A percentile compares a stretch with the other conserved stretches of the same genome.
Evolutionary conservation across 1,140 invertebrate genomes (phyloP).

Genomic region (Nebria ingens): DNA sequence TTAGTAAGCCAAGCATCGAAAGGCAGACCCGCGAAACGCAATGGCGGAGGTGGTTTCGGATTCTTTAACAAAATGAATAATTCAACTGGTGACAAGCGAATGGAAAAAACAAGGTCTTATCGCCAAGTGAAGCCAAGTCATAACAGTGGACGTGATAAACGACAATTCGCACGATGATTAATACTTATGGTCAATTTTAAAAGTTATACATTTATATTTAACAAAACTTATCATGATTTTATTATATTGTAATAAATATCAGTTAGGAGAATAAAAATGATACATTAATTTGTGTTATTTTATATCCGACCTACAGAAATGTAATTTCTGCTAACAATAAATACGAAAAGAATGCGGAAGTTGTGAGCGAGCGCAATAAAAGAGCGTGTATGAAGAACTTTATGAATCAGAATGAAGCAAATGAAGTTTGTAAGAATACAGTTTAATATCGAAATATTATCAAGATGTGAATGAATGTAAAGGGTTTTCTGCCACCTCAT

Average conservation of each 20-base stretch:
- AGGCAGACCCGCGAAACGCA: constrained; percentile 55
- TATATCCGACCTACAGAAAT: neutral
- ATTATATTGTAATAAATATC: neutral
- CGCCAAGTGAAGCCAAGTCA: constrained; percentile 39
- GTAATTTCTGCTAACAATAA: no score
- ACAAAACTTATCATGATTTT: neutral
- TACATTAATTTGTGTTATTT: neutral
- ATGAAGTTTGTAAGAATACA: no score
- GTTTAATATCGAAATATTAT: no score
- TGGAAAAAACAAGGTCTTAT: constrained; percentile 47
- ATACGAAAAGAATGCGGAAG: no score
- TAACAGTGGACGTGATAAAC: constrained; percentile 31
- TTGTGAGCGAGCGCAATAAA: no score
- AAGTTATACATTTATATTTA: neutral
- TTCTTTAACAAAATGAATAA: constrained; percentile 60
- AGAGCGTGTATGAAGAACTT: no score
- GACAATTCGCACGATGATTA: constrained; percentile 44
- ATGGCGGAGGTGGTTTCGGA: constrained; percentile 69
- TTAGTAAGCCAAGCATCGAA: constrained; percentile 49
- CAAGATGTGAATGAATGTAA: no score
- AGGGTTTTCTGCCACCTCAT: no score
- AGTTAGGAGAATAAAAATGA: neutral
- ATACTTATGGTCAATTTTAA: constrained; percentile 14
- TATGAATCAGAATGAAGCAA: no score
- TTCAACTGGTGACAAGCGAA: constrained; percentile 36